Evolutionary conservation across 2,888 invertebrate species (phyloP).

Genomic region (Tachina grossa): DNA sequence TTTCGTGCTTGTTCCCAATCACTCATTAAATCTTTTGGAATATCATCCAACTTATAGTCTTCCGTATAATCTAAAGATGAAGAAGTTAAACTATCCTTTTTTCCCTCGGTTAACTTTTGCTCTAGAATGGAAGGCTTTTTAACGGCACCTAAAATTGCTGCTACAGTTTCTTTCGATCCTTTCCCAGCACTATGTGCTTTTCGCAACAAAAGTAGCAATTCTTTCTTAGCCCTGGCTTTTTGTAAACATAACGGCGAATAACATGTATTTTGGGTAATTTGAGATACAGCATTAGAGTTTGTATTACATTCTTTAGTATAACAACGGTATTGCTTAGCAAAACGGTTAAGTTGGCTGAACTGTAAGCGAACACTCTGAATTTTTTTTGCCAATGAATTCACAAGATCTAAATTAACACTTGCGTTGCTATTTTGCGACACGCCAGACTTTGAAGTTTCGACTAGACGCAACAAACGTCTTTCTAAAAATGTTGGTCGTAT

Average conservation of each 20-base stretch:
- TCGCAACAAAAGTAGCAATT: constrained; percentile 86
- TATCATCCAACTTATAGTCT: constrained; percentile 78
- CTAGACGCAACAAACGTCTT: constrained; percentile 78
- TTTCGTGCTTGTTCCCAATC: constrained; percentile 85
- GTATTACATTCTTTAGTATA: constrained; percentile 88
- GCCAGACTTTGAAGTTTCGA: constrained; percentile 75
- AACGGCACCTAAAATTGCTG: constrained; percentile 83
- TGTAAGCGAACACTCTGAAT: constrained; percentile 88
- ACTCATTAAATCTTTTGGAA: constrained; percentile 79
- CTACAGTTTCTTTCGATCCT: constrained; percentile 82
- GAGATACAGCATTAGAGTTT: constrained; percentile 84
- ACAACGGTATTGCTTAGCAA: constrained; percentile 89
- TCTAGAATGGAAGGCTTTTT: constrained; percentile 88
- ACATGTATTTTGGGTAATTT: constrained; percentile 85
- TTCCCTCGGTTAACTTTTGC: constrained; percentile 86
- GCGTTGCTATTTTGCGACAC: constrained; percentile 71
- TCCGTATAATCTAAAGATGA: constrained; percentile 77
- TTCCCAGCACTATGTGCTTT: constrained; percentile 86
- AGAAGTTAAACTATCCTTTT: constrained; percentile 79
- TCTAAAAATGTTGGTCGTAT: constrained; percentile 81
- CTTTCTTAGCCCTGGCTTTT: constrained; percentile 88
- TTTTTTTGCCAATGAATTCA: constrained; percentile 86
- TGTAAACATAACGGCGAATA: constrained; percentile 92
- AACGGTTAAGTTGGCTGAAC: constrained; percentile 87
- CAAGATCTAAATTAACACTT: constrained; percentile 84